Conservation (phyloP, 30 jellyfish, hydroid and myxozoan species). For the Hydractinia echinata region DNA sequence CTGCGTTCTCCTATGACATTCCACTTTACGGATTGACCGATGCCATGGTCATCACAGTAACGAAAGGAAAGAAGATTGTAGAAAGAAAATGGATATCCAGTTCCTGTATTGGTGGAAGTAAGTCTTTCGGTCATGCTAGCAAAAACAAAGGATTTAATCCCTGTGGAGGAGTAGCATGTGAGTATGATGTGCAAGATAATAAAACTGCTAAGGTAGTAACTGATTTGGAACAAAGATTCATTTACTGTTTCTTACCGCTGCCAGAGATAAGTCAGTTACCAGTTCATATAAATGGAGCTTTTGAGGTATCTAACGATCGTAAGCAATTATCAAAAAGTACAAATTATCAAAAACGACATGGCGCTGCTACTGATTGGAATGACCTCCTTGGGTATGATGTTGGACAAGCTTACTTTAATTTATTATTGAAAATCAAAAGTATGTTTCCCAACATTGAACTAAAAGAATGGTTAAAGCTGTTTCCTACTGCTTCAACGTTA, state of each 20-base stretch:
- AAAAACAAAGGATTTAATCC: conserved; percentile 20
- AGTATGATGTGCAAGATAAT: not conserved
- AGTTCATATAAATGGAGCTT: conserved; percentile 72
- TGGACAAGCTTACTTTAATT: conserved; percentile 22
- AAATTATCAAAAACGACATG: conserved; percentile 14
- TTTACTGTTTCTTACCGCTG: conserved; percentile 66
- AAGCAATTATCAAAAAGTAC: conserved; percentile 15
- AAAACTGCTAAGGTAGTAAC: not conserved
- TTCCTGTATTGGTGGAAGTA: conserved; percentile 33
- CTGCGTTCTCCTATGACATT: not conserved
- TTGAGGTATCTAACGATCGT: conserved; percentile 57
- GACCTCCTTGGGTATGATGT: not conserved
- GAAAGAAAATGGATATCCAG: conserved; percentile 13
- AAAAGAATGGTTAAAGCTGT: conserved; percentile 7
- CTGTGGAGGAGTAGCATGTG: conserved; percentile 36
- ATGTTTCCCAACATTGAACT: not conserved
- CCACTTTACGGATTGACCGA: not conserved
- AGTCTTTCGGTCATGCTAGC: not conserved
- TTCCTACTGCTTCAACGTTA: not conserved
- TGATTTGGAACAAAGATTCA: not conserved
- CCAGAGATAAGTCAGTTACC: conserved; percentile 41
- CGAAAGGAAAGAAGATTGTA: not conserved
- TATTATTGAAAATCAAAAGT: conserved; percentile 8
- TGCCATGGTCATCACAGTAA: not conserved
- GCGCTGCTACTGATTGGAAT: conserved; percentile 24